These are phyloP conservation scores for Gari tellinella DNA, from an alignment of 2,888 invertebrate species.

Conservation along the genomic window DNA sequence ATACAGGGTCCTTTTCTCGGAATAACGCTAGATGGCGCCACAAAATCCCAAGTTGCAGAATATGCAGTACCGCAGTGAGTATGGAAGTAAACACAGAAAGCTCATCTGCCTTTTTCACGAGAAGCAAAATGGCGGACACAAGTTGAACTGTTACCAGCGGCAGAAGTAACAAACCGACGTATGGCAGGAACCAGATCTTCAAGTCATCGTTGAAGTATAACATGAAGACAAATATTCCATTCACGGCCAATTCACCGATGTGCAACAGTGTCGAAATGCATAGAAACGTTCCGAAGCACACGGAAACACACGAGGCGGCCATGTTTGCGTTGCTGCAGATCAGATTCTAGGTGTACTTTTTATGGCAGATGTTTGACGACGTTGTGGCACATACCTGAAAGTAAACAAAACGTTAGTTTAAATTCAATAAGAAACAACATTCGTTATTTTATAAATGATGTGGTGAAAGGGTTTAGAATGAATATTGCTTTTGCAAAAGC, in stretches of 20 bases:
- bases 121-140: slow-evolving; percentile 85
- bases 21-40: slow-evolving; percentile 92
- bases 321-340: slow-evolving; percentile 13
- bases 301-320: slow-evolving; percentile 27
- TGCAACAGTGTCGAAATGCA: slow-evolving; percentile 68
- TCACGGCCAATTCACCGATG: slow-evolving; percentile 67
- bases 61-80: slow-evolving; percentile 87
- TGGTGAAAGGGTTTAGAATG: too few relatives aligned
- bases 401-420: too few relatives aligned
- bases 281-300: slow-evolving; percentile 69
- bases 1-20: slow-evolving; percentile 92
- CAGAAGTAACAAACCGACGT: slow-evolving; percentile 89
- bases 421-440: too few relatives aligned
- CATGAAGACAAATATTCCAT: slow-evolving; percentile 86
- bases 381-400: too few relatives aligned
- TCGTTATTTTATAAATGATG: too few relatives aligned
- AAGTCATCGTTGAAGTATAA: slow-evolving; percentile 79
- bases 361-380: too few relatives aligned
- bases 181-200: slow-evolving; percentile 87
- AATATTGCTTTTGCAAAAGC: too few relatives aligned
- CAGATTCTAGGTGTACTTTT: too few relatives aligned
- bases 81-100: slow-evolving; percentile 81
- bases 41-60: slow-evolving; percentile 85
- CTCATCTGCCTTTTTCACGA: slow-evolving; percentile 64
- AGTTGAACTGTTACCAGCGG: slow-evolving; percentile 89